phyloP scores from a whole-genome alignment of 2,113 vertebrate genomes.

The Gadus chalcogrammus region DNA sequence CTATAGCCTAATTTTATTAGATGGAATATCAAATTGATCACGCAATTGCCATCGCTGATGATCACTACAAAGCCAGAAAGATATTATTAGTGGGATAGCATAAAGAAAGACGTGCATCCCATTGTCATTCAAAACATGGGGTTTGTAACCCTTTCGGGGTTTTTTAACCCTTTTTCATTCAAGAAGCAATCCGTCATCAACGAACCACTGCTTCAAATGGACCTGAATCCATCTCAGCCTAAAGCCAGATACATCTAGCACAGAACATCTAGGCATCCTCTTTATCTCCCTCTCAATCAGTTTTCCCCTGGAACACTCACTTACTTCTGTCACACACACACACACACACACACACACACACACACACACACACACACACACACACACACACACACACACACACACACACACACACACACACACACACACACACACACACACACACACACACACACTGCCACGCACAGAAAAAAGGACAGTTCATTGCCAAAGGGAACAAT shows the following conservation, averaged over 20 bases:
- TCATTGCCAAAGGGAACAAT: background rate
- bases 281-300: background rate
- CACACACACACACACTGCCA: too few relatives aligned
- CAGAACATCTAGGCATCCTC: background rate
- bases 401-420: slow-evolving; percentile 9
- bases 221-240: slow-evolving; percentile 1
- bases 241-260: background rate
- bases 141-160: too few relatives aligned
- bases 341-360: slow-evolving; percentile 4
- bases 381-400: background rate
- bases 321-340: background rate
- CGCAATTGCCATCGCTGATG: too few relatives aligned
- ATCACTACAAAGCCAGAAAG: too few relatives aligned
- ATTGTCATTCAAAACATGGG: too few relatives aligned
- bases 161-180: too few relatives aligned
- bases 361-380: background rate
- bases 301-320: background rate
- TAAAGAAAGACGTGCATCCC: too few relatives aligned
- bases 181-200: background rate
- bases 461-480: background rate
- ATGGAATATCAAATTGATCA: too few relatives aligned
- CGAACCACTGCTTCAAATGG: background rate
- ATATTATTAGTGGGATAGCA: too few relatives aligned
- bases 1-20: too few relatives aligned
- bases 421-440: too few relatives aligned